phyloP scores from a whole-genome alignment of 2,888 invertebrate species.

The Apodemia duryi region DNA sequence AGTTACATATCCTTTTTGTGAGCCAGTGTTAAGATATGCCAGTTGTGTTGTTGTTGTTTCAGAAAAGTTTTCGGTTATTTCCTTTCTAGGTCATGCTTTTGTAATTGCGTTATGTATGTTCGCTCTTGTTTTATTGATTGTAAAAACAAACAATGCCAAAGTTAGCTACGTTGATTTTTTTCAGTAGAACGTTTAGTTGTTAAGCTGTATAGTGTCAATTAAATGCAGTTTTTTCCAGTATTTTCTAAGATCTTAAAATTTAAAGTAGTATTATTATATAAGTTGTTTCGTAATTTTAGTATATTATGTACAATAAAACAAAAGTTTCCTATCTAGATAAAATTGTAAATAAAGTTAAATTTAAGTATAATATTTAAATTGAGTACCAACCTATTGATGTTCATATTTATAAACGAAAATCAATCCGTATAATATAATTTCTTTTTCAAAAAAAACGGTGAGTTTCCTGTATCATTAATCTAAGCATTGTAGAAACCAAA shows the following conservation, averaged over 20 bases:
- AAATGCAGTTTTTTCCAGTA: slow-evolving; percentile 67
- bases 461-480: slow-evolving; percentile 75
- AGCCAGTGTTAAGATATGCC: slow-evolving; percentile 49
- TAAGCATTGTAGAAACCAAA: slow-evolving; percentile 69
- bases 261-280: slow-evolving; percentile 55
- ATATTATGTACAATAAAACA: slow-evolving; percentile 68
- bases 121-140: slow-evolving; percentile 71
- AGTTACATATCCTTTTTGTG: slow-evolving; percentile 68
- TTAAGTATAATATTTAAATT: slow-evolving; percentile 68
- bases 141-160: slow-evolving; percentile 77
- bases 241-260: slow-evolving; percentile 71
- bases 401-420: slow-evolving; percentile 63
- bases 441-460: slow-evolving; percentile 58
- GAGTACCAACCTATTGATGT: slow-evolving; percentile 75
- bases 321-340: slow-evolving; percentile 78
- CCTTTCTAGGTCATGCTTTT: slow-evolving; percentile 53
- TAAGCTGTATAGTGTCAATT: slow-evolving; percentile 79
- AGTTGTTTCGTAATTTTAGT: slow-evolving; percentile 71
- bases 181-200: no score
- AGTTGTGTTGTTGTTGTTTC: slow-evolving; percentile 69
- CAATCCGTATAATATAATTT: slow-evolving; percentile 49
- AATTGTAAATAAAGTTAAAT: slow-evolving; percentile 61
- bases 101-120: slow-evolving; percentile 64
- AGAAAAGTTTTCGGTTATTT: slow-evolving; percentile 51
- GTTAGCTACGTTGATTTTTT: slow-evolving; percentile 77